A percentile compares a stretch with the other conserved stretches of the same genome.
Evolutionary conservation across 2,888 invertebrate genomes (phyloP).

Genomic region (Eurois occulta): DNA sequence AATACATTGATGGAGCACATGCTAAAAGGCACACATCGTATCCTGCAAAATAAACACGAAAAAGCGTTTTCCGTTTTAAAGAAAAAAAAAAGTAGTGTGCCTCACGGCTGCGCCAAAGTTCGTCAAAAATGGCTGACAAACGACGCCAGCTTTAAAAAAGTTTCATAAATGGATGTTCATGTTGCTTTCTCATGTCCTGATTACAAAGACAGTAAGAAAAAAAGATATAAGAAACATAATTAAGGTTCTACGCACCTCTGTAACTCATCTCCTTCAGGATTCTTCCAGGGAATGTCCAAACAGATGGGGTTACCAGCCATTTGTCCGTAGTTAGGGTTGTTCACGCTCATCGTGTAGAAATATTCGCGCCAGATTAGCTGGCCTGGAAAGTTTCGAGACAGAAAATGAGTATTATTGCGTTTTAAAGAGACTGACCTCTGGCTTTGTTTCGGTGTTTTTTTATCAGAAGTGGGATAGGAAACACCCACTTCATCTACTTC

Average conservation of each 20-base stretch:
- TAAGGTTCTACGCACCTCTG: constrained; percentile 76
- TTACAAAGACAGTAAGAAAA: background rate
- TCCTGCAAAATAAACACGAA: too few species aligned
- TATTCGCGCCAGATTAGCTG: constrained; percentile 95
- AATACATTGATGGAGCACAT: background rate
- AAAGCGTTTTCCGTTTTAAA: background rate
- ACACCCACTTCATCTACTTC: background rate
- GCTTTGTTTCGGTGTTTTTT: background rate
- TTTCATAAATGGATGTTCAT: too few species aligned
- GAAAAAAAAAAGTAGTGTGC: background rate
- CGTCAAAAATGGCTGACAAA: background rate
- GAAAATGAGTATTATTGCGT: background rate
- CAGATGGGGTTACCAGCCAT: constrained; percentile 94
- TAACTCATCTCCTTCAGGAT: constrained; percentile 87
- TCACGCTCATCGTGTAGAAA: constrained; percentile 94
- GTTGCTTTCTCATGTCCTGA: background rate
- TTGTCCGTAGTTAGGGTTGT: constrained; percentile 92
- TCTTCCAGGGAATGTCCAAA: constrained; percentile 92
- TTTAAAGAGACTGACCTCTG: background rate
- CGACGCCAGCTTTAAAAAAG: background rate
- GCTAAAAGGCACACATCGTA: too few species aligned
- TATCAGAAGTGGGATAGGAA: background rate
- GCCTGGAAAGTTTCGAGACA: constrained; percentile 80
- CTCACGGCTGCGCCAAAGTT: background rate
- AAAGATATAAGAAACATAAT: background rate